Evolutionary conservation across 1,140 invertebrate genomes (phyloP), one percentile per base, ranked within the genome.

Genomic region (Drosophila asahinai): DNA sequence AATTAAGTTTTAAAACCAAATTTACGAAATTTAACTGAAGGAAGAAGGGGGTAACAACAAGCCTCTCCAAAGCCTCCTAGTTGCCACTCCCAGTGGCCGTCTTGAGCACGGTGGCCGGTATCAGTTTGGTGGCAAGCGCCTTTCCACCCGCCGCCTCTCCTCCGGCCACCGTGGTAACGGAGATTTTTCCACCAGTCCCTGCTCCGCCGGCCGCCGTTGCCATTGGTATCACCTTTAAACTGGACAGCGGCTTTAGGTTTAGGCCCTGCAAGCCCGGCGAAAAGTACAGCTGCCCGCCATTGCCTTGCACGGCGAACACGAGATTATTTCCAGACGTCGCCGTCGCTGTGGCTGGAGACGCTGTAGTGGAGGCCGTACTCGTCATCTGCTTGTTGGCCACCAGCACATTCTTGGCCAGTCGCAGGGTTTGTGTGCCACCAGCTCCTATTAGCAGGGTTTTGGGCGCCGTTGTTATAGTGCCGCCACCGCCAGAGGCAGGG

Each of bases 221-320:
- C 84, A 89, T 89, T 8, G 86, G 86, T 79, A 92, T 96, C 27
- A 96, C 95, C 86, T 96, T 96, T 11, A 96, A 93, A 1, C 95
- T 95, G 76, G 96, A 95, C 54, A 96, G 77, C 1, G 95, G 95
- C 87, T 96, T 96, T 2, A 96, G 94, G 80, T 96, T 96, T 7
- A 96, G 93, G 22, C 94, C 94, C 81, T 94, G 94, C 76, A 95
- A 93, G 9, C 94, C 93, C 7, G 93, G 94, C 25, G 95, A 94
- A 25, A 95, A 84, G 49, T 95, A 86, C 60, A 95, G 94, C 83
- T 95, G 95, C 0, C 94, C 93, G 6, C 94, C 93, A 36, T 94
- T 94, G 42, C 93, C 93, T 68, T 95, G 95, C 64, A 95, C 95
- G 0, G 95, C 95, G 57, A 96, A 92, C 7, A 96, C 95, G 14